Evolutionary conservation across 2,113 vertebrate genomes (phyloP), one percentile per base, ranked within the genome.

Genomic region (Trachemys scripta): DNA sequence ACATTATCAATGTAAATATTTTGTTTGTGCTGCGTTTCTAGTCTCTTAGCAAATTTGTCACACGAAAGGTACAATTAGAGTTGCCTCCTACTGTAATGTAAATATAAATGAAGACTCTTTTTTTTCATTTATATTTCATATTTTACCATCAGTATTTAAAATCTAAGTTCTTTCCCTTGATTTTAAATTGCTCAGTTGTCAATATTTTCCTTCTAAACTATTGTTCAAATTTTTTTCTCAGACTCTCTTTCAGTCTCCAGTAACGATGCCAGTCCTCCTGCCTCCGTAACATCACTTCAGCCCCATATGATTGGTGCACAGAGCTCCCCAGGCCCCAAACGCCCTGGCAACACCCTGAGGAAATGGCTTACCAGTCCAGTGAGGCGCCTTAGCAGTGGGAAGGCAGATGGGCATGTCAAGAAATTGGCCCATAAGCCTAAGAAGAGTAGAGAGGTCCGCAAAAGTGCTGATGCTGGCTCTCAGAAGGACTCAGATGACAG

Each of bases 311-410:
- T 99, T 0, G 98, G 99, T 59, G 99, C 99, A 3, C 99, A 99
- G 96, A 99, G 99, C 91, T 99, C 99, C 1, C 99, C 99, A 0
- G 99, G 99, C 6, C 99, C 99, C 87, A 99, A 99, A 91, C 98
- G 99, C n/a, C 99, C 99, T 0, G 99, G 99, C 80, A 99, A 99
- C 96, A 99, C 99, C 1, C 97, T 99, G 89, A 98, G 99, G 38
- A 99, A 99, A 81, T 99, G 99, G 99, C 99, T 99, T 29, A 99
- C 99, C 57, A 99, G 99, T 96, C 99, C 99, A 0, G 99, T 99
- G 97, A 99, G 99, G 79, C 98, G 99, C 57, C 99, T 99, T 0
- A 99, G 99, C 98, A 99, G 99, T 31, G 99, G 99, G 53, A 99
- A 99, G 94, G 99, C 99, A 0, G 99, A 99, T 0, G 99, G 99